Conservation (phyloP, 1,140 invertebrate genomes). For the Armadillidium nasatum region DNA sequence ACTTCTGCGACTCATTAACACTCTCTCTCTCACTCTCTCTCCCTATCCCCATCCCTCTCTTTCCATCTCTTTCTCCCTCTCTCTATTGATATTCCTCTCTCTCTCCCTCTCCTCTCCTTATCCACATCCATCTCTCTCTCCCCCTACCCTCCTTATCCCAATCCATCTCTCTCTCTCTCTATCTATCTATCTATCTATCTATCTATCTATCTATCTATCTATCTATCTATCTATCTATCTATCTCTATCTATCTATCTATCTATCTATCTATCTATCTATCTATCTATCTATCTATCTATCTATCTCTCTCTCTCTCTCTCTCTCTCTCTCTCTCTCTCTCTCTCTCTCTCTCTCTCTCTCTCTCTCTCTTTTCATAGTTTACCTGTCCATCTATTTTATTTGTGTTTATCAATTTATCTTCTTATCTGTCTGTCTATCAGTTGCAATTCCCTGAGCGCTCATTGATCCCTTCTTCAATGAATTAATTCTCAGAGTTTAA, state of each 20-base stretch:
- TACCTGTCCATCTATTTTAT: not conserved
- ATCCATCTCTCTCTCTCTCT: not conserved
- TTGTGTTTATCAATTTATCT: too few species aligned
- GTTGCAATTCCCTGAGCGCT: not conserved
- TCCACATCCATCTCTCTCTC: not conserved
- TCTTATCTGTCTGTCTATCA: too few species aligned
- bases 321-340: not conserved
- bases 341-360: not conserved
- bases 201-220: too few species aligned
- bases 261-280: not conserved
- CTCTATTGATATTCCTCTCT: not conserved
- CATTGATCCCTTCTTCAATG: not conserved
- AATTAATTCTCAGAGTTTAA: too few species aligned
- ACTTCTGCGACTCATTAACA: too few species aligned
- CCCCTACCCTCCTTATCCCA: too few species aligned
- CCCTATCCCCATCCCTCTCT: not conserved
- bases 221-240: not conserved
- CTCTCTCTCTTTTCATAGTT: not conserved
- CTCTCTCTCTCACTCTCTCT: not conserved
- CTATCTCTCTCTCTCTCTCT: too few species aligned
- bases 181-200: not conserved
- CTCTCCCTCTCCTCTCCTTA: not conserved
- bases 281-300: not conserved
- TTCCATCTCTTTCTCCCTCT: not conserved
- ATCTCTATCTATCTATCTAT: not conserved